A percentile compares a stretch with the other conserved stretches of the same genome.
These are phyloP conservation scores for Chionis minor DNA, from an alignment of 2,113 vertebrate species.

Conservation along the genomic window DNA sequence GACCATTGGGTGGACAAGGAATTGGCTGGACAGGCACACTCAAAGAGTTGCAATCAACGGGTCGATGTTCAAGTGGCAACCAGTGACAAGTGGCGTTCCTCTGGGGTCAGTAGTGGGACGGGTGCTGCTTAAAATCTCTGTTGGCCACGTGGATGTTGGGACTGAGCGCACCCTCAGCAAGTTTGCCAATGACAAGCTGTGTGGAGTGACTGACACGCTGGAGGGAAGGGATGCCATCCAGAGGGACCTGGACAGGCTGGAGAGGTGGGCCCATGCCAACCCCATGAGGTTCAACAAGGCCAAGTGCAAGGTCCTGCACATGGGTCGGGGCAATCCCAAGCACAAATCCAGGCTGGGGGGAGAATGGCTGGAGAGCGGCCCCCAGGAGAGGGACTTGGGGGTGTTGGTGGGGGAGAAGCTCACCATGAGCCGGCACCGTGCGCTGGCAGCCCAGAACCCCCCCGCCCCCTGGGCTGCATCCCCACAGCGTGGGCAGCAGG, in stretches of 20 bases:
- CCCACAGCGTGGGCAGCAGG: too few species aligned
- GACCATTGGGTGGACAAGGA: neutral
- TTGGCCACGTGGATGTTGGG: neutral
- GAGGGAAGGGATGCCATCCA: neutral
- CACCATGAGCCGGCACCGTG: neutral
- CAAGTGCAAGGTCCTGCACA: too few species aligned
- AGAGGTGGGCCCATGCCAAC: neutral
- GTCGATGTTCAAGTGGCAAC: neutral
- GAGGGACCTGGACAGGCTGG: neutral
- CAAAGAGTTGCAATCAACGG: neutral
- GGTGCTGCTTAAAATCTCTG: neutral
- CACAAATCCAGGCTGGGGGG: neutral
- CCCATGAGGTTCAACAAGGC: too few species aligned
- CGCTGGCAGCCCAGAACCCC: neutral
- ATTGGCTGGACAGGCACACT: neutral
- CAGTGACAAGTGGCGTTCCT: neutral
- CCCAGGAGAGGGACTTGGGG: neutral
- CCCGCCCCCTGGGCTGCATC: neutral
- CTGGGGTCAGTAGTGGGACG: neutral
- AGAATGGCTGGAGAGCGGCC: neutral
- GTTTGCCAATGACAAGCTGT: neutral
- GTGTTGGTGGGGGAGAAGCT: neutral
- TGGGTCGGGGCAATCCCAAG: neutral
- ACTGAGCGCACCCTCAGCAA: neutral
- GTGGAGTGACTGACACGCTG: neutral